phyloP scores from a whole-genome alignment of 2,888 invertebrate genomes.

The Tetheella fluctuosa region DNA sequence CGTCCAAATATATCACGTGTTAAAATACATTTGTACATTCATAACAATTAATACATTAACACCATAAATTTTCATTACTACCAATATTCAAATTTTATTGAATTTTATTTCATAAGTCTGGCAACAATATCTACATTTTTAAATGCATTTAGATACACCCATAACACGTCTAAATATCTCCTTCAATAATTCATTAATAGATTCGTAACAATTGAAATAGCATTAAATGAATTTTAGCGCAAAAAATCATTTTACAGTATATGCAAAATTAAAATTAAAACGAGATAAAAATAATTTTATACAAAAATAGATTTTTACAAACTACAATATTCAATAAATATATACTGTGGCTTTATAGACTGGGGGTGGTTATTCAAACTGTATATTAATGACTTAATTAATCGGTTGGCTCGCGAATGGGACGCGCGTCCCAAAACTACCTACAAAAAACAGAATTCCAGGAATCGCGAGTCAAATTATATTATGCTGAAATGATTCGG shows the following conservation, averaged over 20 bases:
- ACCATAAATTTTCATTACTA: background rate
- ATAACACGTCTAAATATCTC: background rate
- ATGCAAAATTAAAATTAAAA: no score
- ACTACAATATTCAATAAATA: background rate
- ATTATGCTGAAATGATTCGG: background rate
- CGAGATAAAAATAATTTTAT: no score
- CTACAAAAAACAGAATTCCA: no score
- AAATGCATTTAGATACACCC: background rate
- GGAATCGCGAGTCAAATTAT: no score
- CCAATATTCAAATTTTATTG: slow-evolving; percentile 8
- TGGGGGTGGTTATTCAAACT: background rate
- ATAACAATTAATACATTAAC: slow-evolving; percentile 4
- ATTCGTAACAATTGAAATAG: background rate
- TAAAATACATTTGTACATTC: slow-evolving; percentile 29
- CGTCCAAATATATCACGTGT: slow-evolving; percentile 24
- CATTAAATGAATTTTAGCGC: background rate
- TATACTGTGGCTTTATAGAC: background rate
- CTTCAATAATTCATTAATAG: background rate
- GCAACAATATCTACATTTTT: background rate
- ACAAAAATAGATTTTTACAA: no score
- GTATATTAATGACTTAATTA: background rate
- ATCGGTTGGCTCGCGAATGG: no score
- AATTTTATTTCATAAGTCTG: slow-evolving; percentile 5
- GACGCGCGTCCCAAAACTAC: no score
- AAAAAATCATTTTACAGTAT: background rate